phyloP scores from a whole-genome alignment of 2,888 invertebrate genomes.

The Slavum lentiscoides region DNA sequence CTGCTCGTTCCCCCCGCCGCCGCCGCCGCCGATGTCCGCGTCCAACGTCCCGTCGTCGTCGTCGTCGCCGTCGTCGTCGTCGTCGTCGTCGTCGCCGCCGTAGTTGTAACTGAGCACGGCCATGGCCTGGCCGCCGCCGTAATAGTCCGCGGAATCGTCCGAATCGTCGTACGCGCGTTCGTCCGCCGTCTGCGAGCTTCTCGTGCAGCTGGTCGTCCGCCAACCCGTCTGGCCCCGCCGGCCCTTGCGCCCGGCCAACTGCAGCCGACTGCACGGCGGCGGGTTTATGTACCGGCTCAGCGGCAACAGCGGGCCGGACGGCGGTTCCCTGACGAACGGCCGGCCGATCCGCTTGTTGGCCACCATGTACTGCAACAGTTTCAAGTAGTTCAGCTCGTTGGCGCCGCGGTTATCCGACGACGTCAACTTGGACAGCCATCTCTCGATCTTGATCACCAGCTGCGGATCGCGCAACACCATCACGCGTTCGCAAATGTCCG shows the following conservation, averaged over 20 bases:
- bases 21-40: too few relatives aligned
- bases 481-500: constrained; percentile 5
- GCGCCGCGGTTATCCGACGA: neutral
- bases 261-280: neutral
- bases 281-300: constrained; percentile 4
- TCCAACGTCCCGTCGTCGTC: neutral
- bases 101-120: neutral
- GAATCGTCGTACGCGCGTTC: neutral
- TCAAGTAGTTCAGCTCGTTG: constrained; percentile 25
- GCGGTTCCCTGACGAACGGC: constrained; percentile 8
- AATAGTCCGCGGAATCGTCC: neutral
- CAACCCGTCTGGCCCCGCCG: neutral
- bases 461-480: neutral
- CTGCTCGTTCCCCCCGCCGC: neutral
- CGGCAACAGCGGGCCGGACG: constrained; percentile 5
- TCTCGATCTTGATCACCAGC: constrained; percentile 1
- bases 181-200: neutral
- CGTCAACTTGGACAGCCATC: constrained; percentile 25
- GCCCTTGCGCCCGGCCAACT: neutral
- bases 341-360: neutral
- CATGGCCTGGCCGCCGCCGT: neutral
- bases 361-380: constrained; percentile 33
- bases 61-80: neutral
- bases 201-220: neutral
- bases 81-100: neutral